phyloP scores from a whole-genome alignment of 2,113 vertebrate species.

The Grammomys dolichurus region DNA sequence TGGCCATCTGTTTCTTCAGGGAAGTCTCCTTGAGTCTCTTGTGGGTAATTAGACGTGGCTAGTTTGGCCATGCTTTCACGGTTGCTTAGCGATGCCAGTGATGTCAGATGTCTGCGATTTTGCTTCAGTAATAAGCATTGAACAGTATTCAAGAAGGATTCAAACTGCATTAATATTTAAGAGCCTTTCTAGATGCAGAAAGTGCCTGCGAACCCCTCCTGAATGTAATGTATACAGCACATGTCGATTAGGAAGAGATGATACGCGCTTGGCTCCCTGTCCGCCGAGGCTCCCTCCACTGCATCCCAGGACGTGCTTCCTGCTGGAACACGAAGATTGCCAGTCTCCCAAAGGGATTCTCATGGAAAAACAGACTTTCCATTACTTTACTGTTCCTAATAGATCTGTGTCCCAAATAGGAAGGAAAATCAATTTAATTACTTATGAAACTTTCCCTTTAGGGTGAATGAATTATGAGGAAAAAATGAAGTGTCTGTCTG shows the following conservation, averaged over 20 bases:
- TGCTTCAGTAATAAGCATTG: background rate
- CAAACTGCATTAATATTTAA: background rate
- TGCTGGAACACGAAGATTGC: background rate
- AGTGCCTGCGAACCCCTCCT: background rate
- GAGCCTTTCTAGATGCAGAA: conserved; percentile 44
- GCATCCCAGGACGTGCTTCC: background rate
- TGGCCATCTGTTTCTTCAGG: background rate
- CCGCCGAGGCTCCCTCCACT: background rate
- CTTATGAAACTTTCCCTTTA: conserved; percentile 54
- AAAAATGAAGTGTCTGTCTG: conserved; percentile 72
- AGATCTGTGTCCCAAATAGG: background rate
- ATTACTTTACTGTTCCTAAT: conserved; percentile 39
- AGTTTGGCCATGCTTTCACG: no score
- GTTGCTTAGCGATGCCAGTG: background rate
- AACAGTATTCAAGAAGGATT: conserved; percentile 31
- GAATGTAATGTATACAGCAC: background rate
- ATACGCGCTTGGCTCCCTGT: background rate
- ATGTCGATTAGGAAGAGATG: background rate
- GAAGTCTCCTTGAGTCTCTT: background rate
- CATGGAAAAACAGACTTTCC: background rate
- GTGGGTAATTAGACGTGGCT: background rate
- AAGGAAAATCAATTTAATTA: conserved; percentile 61
- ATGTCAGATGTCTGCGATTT: background rate
- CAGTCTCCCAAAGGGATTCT: background rate
- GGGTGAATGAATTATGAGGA: conserved; percentile 60